Base-by-base conservation (phyloP, 2,797 vertebrate species). In the Nannoperca australis region DNA sequence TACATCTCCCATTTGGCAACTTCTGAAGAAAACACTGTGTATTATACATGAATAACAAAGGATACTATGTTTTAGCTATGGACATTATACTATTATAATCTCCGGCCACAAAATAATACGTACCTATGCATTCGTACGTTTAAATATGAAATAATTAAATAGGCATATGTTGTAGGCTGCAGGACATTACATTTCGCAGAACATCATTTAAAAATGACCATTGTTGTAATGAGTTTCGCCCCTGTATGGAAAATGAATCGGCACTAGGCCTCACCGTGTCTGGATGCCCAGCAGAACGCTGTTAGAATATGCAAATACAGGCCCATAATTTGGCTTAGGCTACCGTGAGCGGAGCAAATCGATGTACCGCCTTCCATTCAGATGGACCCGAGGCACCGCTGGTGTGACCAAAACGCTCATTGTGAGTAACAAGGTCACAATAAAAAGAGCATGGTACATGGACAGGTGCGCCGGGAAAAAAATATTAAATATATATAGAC, bases 341-440 rank as follows among this genome's bases (percentile, higher is more conserved):
- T 10, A 36, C 38, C 42, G 44, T 61, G 88, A 95, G 92, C 94
- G 94, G 70, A 95, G 89, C 92, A 93, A 96, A 95, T 95, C 92
- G 93, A 82, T 92, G 91, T 53, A 88, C 92, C 94, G 94, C 95
- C 93, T 93, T 89, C 93, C 78, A 94, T 95, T 95, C 86, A 94
- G 49, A 67, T 6, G 42, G 61, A 68, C 65, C 63, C 58, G 49
- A 49, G 84, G 70, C 86, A 62, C 73, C 80, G 17, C 76, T 88
- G 81, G 76, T 90, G 90, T 88, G 91, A 92, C 91, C 86, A 80
- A 90, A 85, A 61, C 78, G 76, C 68, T 75, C 70, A 76, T 82
- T 89, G 87, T 82, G 79, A 9, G 66, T 38, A 65, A 77, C 71
- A 87, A 70, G 59, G 69, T 44, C 70, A 47, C 80, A 58, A 40